phyloP scores from a whole-genome alignment of 2,797 vertebrate species.

The Diplodus puntazzo region DNA sequence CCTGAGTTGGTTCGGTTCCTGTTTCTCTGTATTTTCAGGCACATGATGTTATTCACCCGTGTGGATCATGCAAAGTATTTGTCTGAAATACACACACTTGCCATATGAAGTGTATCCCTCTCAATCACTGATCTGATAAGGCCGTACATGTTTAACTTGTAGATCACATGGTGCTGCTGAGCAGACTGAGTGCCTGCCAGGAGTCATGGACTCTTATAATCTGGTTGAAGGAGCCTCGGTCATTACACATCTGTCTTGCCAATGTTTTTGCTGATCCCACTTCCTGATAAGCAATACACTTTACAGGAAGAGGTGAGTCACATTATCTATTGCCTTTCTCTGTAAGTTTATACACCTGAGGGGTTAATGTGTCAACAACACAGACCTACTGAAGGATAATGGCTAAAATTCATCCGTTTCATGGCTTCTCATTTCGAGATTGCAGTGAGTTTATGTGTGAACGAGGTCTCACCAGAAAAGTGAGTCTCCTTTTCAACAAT shows the following conservation, averaged over 20 bases:
- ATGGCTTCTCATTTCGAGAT: not conserved
- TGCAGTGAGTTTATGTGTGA: not conserved
- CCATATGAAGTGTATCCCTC: not conserved
- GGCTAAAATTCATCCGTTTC: not conserved
- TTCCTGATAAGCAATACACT: conserved; percentile 7
- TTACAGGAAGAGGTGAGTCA: not conserved
- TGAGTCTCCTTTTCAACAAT: not conserved
- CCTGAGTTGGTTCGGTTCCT: not conserved
- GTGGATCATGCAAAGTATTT: not conserved
- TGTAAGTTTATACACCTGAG: conserved; percentile 16
- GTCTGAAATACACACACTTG: not conserved
- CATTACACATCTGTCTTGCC: not conserved
- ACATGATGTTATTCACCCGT: not conserved
- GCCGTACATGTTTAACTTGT: conserved; percentile 23
- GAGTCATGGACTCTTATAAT: not conserved
- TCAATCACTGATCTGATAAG: conserved; percentile 18
- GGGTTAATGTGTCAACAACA: conserved; percentile 13
- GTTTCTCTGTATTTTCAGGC: not conserved
- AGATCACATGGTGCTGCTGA: conserved; percentile 1
- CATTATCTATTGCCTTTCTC: not conserved
- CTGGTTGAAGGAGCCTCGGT: not conserved
- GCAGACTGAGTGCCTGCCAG: not conserved
- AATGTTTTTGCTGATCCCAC: not conserved
- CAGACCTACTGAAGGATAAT: not conserved
- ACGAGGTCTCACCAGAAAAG: not conserved